Evolutionary conservation across 2,797 vertebrate species (phyloP), one percentile per base, ranked within the genome.

Genomic region (Eulemur rubriventer): DNA sequence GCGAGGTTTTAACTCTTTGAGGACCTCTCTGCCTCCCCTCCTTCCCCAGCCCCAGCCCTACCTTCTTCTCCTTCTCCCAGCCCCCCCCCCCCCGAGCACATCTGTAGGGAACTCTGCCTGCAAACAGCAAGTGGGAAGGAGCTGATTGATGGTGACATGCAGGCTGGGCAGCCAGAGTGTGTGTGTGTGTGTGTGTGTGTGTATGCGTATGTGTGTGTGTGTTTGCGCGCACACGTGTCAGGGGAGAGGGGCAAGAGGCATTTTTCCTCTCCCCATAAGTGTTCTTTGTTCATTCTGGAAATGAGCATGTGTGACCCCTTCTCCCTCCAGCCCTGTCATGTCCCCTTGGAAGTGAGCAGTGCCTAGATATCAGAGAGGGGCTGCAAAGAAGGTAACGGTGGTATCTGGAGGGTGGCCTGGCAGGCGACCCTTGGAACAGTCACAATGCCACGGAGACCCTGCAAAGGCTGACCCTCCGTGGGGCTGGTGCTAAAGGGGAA

Each of bases 1-100:
- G 98, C 97, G 8, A 97, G 94, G 61, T 80, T 96, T 98, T 99
- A 99, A 99, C 99, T 98, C 98, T 98, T 99, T 98, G 96, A 96
- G 97, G 97, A 20, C 95, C 30, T 94, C 87, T 95, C 61, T 55
- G 87, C 63, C 50, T 95, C 57, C 55, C 89, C 38, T 88, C 57
- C 50, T 70, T 76, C 92, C 81, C 72, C 43, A 67, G 76, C 78
- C 92, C 85, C 92, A 33, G 55, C 90, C 35, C 93, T 80, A 81
- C 95, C 95, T 96, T 92, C 80, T 35, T 76, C 95, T 70, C 24
- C 48, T 30, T 38, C 93, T 75, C 43, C 63, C 46, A 87, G 72
- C 41, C 59, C 59, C 57, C 41, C 41, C 59, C 59, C 57, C 41
- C 48, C 41, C 10, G 0, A 73, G 72, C 97, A 96, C 97, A 97